phyloP scores from a whole-genome alignment of 2,888 invertebrate genomes.

The Cyclophora albipunctata region DNA sequence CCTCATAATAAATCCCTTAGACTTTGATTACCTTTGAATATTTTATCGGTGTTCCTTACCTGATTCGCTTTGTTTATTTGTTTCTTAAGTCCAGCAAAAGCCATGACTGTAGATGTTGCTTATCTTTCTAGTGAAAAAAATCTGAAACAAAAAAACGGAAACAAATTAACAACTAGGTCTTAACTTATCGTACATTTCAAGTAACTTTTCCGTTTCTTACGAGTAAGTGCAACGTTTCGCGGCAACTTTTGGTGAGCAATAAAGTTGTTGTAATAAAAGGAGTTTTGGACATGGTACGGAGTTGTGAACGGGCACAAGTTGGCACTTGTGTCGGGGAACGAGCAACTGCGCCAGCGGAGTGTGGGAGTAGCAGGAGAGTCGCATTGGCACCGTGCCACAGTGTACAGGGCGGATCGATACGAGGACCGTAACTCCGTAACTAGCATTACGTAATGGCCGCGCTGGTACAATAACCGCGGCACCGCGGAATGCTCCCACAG shows the following conservation, averaged over 20 bases:
- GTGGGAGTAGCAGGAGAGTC: no score
- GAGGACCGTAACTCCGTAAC: constrained; percentile 28
- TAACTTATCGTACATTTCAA: no score
- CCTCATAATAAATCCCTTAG: constrained; percentile 12
- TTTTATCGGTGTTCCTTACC: constrained; percentile 72
- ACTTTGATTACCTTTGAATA: constrained; percentile 16
- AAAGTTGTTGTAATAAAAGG: constrained; percentile 37
- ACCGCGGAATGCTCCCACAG: constrained; percentile 16
- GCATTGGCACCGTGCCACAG: constrained; percentile 61
- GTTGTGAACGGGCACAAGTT: constrained; percentile 37
- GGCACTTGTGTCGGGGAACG: constrained; percentile 40
- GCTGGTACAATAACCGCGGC: constrained; percentile 41
- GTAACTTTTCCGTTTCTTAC: no score
- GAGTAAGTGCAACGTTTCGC: constrained; percentile 7
- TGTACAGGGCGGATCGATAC: constrained; percentile 53
- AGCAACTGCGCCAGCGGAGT: constrained; percentile 26
- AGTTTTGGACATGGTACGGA: constrained; percentile 29
- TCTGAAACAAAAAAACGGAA: constrained; percentile 37
- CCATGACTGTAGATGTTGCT: constrained; percentile 80
- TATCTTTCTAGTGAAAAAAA: constrained; percentile 26
- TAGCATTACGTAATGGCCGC: constrained; percentile 53
- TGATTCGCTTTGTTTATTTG: constrained; percentile 99
- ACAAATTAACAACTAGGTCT: not conserved
- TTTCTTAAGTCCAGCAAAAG: constrained; percentile 98
- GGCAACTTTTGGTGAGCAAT: constrained; percentile 12